Base-by-base conservation (phyloP, 2,113 vertebrate genomes). In the Leucosticte australis region DNA sequence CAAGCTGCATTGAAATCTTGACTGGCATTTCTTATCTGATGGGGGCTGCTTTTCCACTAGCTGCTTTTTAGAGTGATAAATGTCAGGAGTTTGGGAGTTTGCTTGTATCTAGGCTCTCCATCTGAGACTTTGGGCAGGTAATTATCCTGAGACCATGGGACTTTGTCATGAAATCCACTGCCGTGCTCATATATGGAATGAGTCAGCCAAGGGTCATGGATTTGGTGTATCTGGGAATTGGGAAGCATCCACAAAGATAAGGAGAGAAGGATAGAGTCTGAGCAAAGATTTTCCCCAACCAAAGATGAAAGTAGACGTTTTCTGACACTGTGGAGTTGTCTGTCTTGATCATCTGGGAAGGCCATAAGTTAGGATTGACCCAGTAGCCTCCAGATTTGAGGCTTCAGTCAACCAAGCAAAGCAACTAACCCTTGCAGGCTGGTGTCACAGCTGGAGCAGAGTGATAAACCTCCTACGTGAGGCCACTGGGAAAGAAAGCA, bases 1-100 rank as follows among this genome's bases (percentile, higher is more conserved):
- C 96, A 89, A 91, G 92, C 86, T 91, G 55, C 94, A 35, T 8
- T 83, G 93, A 96, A 97, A 97, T 96, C 96, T 96, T 98, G 96
- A 98, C 92, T 97, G 96, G 94, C 97, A 95, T 74, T 47, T 95
- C 96, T 95, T 97, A 97, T 97, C 97, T 97, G 96, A 96, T 97
- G 49, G 55, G 75, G 82, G 62, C 78, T 5, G 73, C 65, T 96
- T 96, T 95, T 95, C 92, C 6, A 2, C 77, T 88, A 70, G 39
- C 94, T 96, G 95, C 91, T 96, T 87, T 96, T 96, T 81, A 93
- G 95, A 97, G 80, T 95, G 96, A 97, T 96, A 97, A 97, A 97
- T 97, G 97, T 94, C 96, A 97, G 95, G 95, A 95, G 89, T 96
- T 95, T 96, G 92, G 85, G 92, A 96, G 71, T 84, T 95, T 89